A percentile compares a stretch with the other conserved stretches of the same genome.
These are phyloP conservation scores for Melanotaenia parkinsoni DNA, from an alignment of 2,797 vertebrate species.

Conservation along the genomic window DNA sequence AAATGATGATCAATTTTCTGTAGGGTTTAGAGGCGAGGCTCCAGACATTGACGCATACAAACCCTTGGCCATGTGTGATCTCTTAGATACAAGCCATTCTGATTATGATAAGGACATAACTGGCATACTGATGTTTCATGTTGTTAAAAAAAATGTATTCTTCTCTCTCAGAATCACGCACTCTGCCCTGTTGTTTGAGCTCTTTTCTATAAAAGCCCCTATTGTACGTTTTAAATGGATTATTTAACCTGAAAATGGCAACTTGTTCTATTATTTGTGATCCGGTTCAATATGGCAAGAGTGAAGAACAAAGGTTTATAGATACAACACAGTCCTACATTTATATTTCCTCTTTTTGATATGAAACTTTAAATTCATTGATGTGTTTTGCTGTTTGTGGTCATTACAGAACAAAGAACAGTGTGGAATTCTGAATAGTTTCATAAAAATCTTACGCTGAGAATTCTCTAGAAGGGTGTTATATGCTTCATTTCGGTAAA, in stretches of 20 bases:
- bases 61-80: constrained; percentile 28
- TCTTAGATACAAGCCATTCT: constrained; percentile 44
- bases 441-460: neutral
- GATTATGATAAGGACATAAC: constrained; percentile 23
- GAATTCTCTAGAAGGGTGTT: neutral
- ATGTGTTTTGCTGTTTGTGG: neutral
- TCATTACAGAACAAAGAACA: neutral
- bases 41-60: constrained; percentile 65
- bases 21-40: constrained; percentile 24
- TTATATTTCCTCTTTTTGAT: neutral
- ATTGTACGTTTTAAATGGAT: neutral
- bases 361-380: neutral
- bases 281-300: neutral
- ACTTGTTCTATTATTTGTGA: neutral
- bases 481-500: neutral
- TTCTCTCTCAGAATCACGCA: neutral
- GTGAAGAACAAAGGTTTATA: neutral
- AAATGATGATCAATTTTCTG: constrained; percentile 41
- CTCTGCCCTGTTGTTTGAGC: neutral
- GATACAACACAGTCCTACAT: neutral
- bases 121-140: neutral
- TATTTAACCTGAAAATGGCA: neutral
- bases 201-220: neutral
- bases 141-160: constrained; percentile 1
- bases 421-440: neutral